Conservation (phyloP, 2,113 vertebrate genomes). For the Gymnogyps californianus region DNA sequence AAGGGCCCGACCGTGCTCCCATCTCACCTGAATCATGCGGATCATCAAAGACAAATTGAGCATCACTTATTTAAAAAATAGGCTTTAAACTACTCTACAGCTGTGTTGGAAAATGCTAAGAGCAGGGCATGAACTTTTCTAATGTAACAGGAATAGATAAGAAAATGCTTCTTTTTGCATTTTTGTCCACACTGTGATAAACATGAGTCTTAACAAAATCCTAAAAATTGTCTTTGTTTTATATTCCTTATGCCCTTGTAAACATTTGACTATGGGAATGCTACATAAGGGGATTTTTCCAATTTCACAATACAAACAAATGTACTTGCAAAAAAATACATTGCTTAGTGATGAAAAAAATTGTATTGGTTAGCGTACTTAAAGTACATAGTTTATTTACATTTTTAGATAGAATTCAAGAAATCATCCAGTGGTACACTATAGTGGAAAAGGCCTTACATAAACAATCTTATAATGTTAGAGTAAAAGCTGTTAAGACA, state of each 20-base stretch:
- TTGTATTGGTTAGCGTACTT: background rate
- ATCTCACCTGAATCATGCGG: slow-evolving; percentile 90
- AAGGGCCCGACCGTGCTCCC: slow-evolving; percentile 80
- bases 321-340: background rate
- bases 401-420: background rate
- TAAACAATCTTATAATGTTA: background rate
- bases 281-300: background rate
- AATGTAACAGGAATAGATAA: slow-evolving; percentile 78
- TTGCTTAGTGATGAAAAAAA: background rate
- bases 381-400: background rate
- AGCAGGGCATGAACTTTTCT: slow-evolving; percentile 82
- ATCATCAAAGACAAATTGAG: slow-evolving; percentile 90
- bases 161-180: slow-evolving; percentile 73
- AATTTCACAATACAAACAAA: background rate
- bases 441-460: background rate
- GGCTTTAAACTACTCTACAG: slow-evolving; percentile 86
- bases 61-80: slow-evolving; percentile 87
- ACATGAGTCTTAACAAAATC: slow-evolving; percentile 76
- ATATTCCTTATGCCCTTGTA: slow-evolving; percentile 41
- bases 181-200: slow-evolving; percentile 63
- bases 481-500: background rate
- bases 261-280: slow-evolving; percentile 20
- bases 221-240: slow-evolving; percentile 62
- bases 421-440: background rate
- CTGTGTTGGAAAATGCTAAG: slow-evolving; percentile 83